These are phyloP conservation scores for Xanthia icteritia DNA, from an alignment of 2,888 invertebrate genomes.

Conservation along the genomic window DNA sequence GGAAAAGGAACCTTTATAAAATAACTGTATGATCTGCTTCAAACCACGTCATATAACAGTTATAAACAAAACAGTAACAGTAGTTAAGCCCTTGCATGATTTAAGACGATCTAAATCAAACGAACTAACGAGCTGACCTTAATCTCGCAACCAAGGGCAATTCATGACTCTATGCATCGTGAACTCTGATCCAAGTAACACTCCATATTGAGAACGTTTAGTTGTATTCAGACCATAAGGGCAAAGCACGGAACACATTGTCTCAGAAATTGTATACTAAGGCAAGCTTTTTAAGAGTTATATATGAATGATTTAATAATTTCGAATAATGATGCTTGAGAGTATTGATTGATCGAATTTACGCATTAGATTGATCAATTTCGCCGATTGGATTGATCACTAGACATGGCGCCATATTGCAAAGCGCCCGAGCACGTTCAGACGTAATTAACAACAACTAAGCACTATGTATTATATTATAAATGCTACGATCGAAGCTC, in stretches of 20 bases:
- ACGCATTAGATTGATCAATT: conserved; percentile 15
- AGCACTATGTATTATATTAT: conserved; percentile 15
- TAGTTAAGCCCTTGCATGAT: conserved; percentile 27
- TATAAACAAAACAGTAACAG: conserved; percentile 13
- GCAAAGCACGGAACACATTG: conserved; percentile 23
- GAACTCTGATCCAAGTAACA: conserved; percentile 58
- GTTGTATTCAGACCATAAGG: conserved; percentile 38
- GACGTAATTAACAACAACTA: conserved; percentile 28
- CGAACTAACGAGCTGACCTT: conserved; percentile 44
- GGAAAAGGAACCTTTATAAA: conserved; percentile 11
- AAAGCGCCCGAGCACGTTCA: conserved; percentile 4
- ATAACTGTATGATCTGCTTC: not conserved
- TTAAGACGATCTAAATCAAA: conserved; percentile 40
- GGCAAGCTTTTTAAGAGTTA: not conserved
- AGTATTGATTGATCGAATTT: conserved; percentile 21
- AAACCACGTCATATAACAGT: not conserved
- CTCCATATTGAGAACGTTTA: conserved; percentile 44
- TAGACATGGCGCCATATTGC: conserved; percentile 39
- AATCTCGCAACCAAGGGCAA: conserved; percentile 55
- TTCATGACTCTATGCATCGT: conserved; percentile 43
- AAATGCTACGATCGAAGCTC: conserved; percentile 29
- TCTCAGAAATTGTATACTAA: conserved; percentile 14
- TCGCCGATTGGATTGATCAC: not conserved
- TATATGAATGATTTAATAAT: not conserved
- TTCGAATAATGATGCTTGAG: conserved; percentile 12